Base-by-base conservation (phyloP, 2,888 invertebrate species). In the Drosophila atripex region DNA sequence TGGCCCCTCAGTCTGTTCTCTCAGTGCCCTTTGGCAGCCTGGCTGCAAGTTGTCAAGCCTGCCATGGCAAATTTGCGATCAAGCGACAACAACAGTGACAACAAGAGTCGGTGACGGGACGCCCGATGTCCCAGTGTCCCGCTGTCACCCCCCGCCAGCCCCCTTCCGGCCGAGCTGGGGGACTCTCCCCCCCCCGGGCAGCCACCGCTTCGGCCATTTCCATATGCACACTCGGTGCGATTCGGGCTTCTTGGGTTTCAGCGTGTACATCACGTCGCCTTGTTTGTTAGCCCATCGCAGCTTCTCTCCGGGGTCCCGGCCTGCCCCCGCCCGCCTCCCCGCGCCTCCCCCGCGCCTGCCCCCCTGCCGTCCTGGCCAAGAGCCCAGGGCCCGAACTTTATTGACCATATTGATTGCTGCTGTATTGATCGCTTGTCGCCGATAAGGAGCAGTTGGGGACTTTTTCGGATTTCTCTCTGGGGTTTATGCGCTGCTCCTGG, bases 321-420 rank as follows among this genome's bases (percentile, higher is more conserved):
- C 5, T 9, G 25, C 18, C 11, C 35, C 9, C 21, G 18, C 9
- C 16, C 32, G 23, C 5, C n/a, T 7, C 1, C 8, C n/a, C 9
- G n/a, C 32, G 23, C 5, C n/a, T 7, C 1, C 8, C n/a, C 18
- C 14, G 1, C 7, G 8, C 2, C 25, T 25, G 8, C 1, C 9
- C 35, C 12, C 16, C n/a, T 3, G 6, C 41, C 25, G 8, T 12
- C 1, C 35, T 12, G 14, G 16, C 16, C 25, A 25, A 32, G 32
- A 28, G 49, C 11, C 32, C 51, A 16, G 8, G 25, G 16, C 14
- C 74, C 73, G 73, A 84, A 85, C 85, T 85, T 85, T 87, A 85
- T 85, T 85, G 85, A 85, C 83, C 85, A 85, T 85, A 85, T 85
- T 85, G 85, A 85, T 82, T 82, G 82, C 82, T 82, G 82, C 86